Percentiles rank a stretch among this genome's conserved stretches.
Conservation (phyloP, 2,888 invertebrate species). For the Aelia acuminata region DNA sequence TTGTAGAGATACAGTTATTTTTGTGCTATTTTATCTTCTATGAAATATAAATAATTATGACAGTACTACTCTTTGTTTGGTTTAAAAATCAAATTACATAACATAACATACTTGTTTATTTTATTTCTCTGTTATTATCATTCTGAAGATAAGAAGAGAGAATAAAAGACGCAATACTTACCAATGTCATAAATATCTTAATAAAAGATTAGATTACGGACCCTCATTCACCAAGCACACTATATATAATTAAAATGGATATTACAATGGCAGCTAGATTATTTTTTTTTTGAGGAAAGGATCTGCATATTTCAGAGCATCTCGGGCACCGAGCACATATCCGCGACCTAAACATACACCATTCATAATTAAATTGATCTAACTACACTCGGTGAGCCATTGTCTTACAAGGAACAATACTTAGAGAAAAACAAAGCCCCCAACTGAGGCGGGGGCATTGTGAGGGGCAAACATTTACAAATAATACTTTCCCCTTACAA, state of each 20-base stretch:
- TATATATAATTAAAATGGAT: constrained; percentile 13
- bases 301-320: constrained; percentile 49
- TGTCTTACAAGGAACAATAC: constrained; percentile 58
- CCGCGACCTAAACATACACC: constrained; percentile 64
- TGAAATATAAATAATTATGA: too few species aligned
- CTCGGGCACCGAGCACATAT: constrained; percentile 55
- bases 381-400: constrained; percentile 52
- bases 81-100: too few species aligned
- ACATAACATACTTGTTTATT: too few species aligned
- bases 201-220: not conserved
- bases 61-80: too few species aligned
- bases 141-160: not conserved
- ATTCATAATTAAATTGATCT: constrained; percentile 62
- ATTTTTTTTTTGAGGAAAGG: constrained; percentile 27
- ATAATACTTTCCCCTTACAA: constrained; percentile 57
- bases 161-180: not conserved
- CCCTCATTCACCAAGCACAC: not conserved
- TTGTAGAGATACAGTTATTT: too few species aligned
- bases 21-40: too few species aligned
- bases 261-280: constrained; percentile 11
- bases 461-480: constrained; percentile 56
- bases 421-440: constrained; percentile 53
- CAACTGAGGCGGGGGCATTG: constrained; percentile 45
- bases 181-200: not conserved
- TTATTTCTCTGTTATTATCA: too few species aligned